These are phyloP conservation scores for Bruchidius siliquastri DNA, from an alignment of 2,888 invertebrate species.

Conservation along the genomic window DNA sequence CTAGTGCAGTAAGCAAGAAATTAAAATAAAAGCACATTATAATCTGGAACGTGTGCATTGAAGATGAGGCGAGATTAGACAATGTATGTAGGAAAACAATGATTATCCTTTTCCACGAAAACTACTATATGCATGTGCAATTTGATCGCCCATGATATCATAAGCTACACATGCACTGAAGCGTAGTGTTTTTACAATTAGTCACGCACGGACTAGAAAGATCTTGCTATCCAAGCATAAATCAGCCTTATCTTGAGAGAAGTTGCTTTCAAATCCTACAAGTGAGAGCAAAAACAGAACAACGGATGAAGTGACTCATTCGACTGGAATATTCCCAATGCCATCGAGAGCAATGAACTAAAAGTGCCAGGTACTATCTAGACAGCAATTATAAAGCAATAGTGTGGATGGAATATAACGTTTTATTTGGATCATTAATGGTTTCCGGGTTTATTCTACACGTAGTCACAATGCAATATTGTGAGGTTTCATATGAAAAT, in stretches of 20 bases:
- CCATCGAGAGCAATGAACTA: background rate
- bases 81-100: background rate
- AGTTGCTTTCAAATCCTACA: background rate
- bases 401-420: background rate
- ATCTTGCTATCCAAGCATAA: background rate
- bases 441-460: background rate
- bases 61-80: background rate
- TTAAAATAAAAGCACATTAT: too few relatives aligned
- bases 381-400: background rate
- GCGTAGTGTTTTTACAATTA: background rate
- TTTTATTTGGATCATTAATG: background rate
- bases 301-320: background rate
- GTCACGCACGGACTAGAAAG: background rate
- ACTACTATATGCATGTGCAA: background rate
- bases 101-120: background rate
- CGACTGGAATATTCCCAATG: background rate
- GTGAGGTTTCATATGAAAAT: too few relatives aligned
- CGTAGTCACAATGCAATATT: background rate
- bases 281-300: background rate
- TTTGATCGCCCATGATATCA: background rate
- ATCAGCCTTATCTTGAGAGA: background rate
- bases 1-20: too few relatives aligned
- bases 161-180: background rate
- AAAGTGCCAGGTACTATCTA: background rate
- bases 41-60: background rate